Base-by-base conservation (phyloP, 2,797 vertebrate species). In the Halcyon badia region DNA sequence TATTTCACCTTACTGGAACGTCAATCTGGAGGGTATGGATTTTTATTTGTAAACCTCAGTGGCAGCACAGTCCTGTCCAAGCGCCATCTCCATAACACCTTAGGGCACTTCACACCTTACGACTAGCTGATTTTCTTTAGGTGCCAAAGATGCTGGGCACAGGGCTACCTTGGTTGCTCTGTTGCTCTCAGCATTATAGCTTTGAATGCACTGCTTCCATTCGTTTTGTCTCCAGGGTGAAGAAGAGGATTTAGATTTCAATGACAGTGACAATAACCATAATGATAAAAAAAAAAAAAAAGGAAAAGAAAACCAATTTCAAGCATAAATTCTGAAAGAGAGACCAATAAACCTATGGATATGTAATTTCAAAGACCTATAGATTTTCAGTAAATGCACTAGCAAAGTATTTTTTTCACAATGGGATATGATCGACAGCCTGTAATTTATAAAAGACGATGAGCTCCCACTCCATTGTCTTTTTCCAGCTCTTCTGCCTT, bases 321-420 rank as follows among this genome's bases (percentile, higher is more conserved):
- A 86, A 90, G 48, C 19, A 62, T 82, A 81, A 90, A 90, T 83
- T 81, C 30, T 88, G 72, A 89, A 78, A 90, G 71, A 85, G 58
- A 66, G 11, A 56, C 35, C 69, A 91, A 77, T 19, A 83, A 84
- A 30, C 30, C 39, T 70, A 60, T 83, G 31, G 57, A 83, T 86
- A 65, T 52, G 14, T 58, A 85, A 88, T 92, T 95, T 83, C 82
- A 80, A 87, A 92, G 61, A 60, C 42, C 44, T 91, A 70, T 83
- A 60, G 89, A 81, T 91, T 94, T 91, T 95, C 86, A 84, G 22
- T 92, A 82, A 93, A 89, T 69, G 54, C 35, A 65, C 58, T 82
- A 79, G 66, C 49, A 89, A 89, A 87, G 79, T 87, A 70, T 84
- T 95, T 93, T 69, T 84, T 95, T 93, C 68, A 79, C 62, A 68